Evolutionary conservation across 1,140 invertebrate genomes (phyloP).

Genomic region (Conus betulinus): DNA sequence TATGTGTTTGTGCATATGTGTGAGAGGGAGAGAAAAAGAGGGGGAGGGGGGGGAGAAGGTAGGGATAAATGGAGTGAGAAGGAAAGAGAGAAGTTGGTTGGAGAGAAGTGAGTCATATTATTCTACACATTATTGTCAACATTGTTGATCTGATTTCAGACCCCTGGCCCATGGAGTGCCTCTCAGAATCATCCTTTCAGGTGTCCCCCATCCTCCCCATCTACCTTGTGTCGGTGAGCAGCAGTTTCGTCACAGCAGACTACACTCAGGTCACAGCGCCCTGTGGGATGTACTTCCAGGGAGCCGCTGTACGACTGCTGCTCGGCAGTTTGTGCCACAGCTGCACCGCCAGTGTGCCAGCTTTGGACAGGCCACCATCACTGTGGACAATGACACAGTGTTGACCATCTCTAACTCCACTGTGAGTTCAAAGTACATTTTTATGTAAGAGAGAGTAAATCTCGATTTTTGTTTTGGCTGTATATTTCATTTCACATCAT

Average conservation of each 20-base stretch:
- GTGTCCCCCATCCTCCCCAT: conserved; percentile 15
- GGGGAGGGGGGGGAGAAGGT: too few species aligned
- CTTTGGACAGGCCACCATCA: neutral
- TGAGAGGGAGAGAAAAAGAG: neutral
- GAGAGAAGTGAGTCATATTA: neutral
- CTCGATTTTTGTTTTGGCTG: too few species aligned
- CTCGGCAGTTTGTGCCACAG: conserved; percentile 3
- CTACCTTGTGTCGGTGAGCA: conserved; percentile 23
- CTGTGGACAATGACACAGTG: neutral
- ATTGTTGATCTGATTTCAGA: conserved; percentile 5
- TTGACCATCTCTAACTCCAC: neutral
- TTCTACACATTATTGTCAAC: neutral
- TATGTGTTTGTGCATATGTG: neutral
- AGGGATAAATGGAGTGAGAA: neutral
- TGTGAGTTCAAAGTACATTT: neutral
- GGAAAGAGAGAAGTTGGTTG: neutral
- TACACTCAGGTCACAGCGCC: neutral
- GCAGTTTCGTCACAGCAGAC: conserved; percentile 3
- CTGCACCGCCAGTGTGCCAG: conserved; percentile 4
- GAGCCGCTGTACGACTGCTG: conserved; percentile 1
- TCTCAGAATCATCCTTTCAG: neutral
- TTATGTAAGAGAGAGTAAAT: neutral
- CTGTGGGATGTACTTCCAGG: conserved; percentile 30
- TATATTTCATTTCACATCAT: too few species aligned
- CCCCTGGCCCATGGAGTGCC: conserved; percentile 41